Base-by-base conservation (phyloP, 2,888 invertebrate species). In the Drosophila picticornis region DNA sequence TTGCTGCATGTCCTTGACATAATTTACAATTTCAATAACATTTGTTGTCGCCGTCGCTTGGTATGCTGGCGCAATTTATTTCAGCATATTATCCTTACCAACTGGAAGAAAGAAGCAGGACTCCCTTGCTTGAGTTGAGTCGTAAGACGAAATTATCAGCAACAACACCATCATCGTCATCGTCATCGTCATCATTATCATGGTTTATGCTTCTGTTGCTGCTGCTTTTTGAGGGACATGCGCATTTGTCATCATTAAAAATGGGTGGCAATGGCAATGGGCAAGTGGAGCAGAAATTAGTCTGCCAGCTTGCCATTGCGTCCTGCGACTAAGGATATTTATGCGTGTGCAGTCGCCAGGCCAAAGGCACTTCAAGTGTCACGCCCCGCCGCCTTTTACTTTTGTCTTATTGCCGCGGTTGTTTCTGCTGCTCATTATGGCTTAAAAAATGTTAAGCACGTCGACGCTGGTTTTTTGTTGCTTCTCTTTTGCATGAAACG, bases 1-100 rank as follows among this genome's bases (percentile, higher is more conserved):
- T 88, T 71, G 75, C 71, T 51, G 79, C 75, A 69, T 83, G 90
- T 86, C 89, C 86, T 88, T 90, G 86, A 88, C 89, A 87, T 90
- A 61, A 83, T 90, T 90, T 87, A 90, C 79, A 83, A 85, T 90
- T 87, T 87, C 86, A 90, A 87, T 90, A 87, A 83, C 79, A 83
- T 73, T 77, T 63, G 65, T 67, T 51, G 57, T 51, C 32, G 50
- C 56, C 43, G 25, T n/a, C 38, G 34, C 25, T 57, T 61, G 70
- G 67, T 55, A 75, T 86, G 72, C 59, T 50, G 32, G 34, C 51
- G 77, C 80, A 70, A 83, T 86, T 86, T 83, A 86, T 83, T 77
- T 60, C 40, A 61, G 22, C 52, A 72, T 81, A 72, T 88, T 83
- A 85, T 71, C 71, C 70, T 56, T 52, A 27, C 67, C 51, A 16